Evolutionary conservation across 2,888 invertebrate species (phyloP), one percentile per base, ranked within the genome.

Genomic region (Rugalucina vietnamica): DNA sequence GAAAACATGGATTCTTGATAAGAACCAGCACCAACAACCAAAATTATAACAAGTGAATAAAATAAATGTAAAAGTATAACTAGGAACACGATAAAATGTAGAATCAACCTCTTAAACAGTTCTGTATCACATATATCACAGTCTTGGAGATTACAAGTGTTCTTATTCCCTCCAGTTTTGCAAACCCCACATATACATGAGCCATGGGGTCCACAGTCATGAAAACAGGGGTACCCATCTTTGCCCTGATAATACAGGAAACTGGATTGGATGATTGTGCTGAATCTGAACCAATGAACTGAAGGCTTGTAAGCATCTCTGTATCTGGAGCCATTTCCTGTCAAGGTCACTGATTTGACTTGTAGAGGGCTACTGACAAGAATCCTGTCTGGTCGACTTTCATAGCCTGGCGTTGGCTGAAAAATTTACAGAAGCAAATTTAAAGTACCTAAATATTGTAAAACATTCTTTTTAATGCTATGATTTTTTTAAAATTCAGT

Each of bases 131-230:
- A 94, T 74, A 91, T 91, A 21, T 77, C 50, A 87, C 94, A 94
- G 54, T 90, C 65, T 12, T 65, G 4, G 34, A 65, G 34, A 34
- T 34, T 65, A 34, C 65, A 69, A 80, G 93, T 93, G n/a, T 85
- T 85, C 18, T 88, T 83, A 76, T 92, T 91, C 36, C 90, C 92
- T 32, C 90, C 90, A 49, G 81, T 87, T 21, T 91, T 89, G 87
- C 94, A 94, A 4, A 93, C 83, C 0, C 94, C 93, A 88, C 94
- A 94, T 1, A 92, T 87, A 82, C 94, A 94, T 0, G 92, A 92
- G 8, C 93, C 94, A 71, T 90, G 89, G 14, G 94, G 94, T 3
- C 94, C 94, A 88, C 94, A 94, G 85, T 94, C 94, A 71, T 93
- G 93, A 18, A 81, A 36, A 77, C 94, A 94, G 8, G 93, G 81